Evolutionary conservation across 1,140 invertebrate genomes (phyloP).

Genomic region (Temnothorax nylanderi): DNA sequence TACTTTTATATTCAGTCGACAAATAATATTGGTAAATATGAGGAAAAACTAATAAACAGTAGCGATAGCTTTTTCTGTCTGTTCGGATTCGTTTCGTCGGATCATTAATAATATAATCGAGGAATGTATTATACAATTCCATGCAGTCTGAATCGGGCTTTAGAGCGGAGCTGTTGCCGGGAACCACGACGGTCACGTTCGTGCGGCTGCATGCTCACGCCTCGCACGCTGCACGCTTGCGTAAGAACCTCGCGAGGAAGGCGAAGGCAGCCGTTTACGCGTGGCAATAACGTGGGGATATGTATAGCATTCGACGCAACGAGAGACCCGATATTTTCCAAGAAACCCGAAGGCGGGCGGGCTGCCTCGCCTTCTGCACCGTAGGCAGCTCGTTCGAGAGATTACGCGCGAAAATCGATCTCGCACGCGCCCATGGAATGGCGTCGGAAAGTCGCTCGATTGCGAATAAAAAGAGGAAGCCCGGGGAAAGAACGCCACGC

Average conservation of each 20-base stretch:
- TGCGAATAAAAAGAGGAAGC: background rate
- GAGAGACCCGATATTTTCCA: constrained; percentile 44
- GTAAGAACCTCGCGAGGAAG: constrained; percentile 18
- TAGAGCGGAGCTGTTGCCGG: constrained; percentile 5
- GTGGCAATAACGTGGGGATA: constrained; percentile 31
- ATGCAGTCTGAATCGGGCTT: constrained; percentile 1
- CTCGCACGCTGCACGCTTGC: background rate
- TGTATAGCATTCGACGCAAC: constrained; percentile 34
- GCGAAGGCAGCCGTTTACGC: constrained; percentile 31
- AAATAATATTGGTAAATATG: background rate
- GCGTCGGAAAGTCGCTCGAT: constrained; percentile 2
- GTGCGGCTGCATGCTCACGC: background rate
- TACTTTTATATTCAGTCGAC: background rate
- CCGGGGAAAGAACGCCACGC: background rate
- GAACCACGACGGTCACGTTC: constrained; percentile 33
- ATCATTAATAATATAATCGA: background rate
- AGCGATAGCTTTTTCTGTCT: background rate
- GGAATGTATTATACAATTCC: background rate
- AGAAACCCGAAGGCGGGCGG: constrained; percentile 31
- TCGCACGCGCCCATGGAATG: constrained; percentile 3
- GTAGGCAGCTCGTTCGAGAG: constrained; percentile 43
- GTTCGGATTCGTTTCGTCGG: background rate
- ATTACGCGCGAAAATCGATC: constrained; percentile 57
- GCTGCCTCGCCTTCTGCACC: constrained; percentile 2
- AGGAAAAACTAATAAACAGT: background rate